Evolutionary conservation across 2,888 invertebrate genomes (phyloP).

Genomic region (Hemistola chrysoprasaria): DNA sequence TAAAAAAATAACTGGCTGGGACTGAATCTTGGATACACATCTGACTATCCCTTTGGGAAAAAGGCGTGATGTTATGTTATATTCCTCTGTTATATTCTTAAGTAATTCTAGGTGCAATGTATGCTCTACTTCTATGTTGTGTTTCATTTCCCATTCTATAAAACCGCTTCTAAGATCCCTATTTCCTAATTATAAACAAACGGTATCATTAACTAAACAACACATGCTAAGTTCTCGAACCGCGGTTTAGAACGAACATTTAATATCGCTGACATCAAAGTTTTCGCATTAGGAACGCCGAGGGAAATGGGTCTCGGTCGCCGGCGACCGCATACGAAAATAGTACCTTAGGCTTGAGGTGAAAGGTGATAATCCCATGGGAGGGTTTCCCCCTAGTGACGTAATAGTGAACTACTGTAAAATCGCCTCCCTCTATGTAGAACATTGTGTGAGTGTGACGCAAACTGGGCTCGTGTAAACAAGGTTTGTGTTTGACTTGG

Average conservation of each 20-base stretch:
- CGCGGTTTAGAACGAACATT: slow-evolving; percentile 32
- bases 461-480: slow-evolving; percentile 35
- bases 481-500: slow-evolving; percentile 22
- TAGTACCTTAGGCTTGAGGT: slow-evolving; percentile 31
- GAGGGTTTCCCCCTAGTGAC: slow-evolving; percentile 33
- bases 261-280: slow-evolving; percentile 70
- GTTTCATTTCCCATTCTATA: neutral
- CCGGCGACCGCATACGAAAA: slow-evolving; percentile 37
- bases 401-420: slow-evolving; percentile 45
- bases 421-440: slow-evolving; percentile 48
- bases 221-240: slow-evolving; percentile 28
- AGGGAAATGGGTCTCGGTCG: slow-evolving; percentile 70
- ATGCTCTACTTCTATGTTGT: no score
- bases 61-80: no score
- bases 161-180: neutral
- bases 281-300: slow-evolving; percentile 64
- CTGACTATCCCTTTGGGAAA: no score
- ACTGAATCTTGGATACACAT: no score
- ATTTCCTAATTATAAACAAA: slow-evolving; percentile 16
- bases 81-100: no score
- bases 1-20: no score
- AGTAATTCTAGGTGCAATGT: no score
- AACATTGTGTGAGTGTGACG: slow-evolving; percentile 45
- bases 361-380: slow-evolving; percentile 47
- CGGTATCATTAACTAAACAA: slow-evolving; percentile 20